These are phyloP conservation scores for Acrossocheilus wenchowensis DNA, from an alignment of 2,797 vertebrate genomes.

Conservation along the genomic window DNA sequence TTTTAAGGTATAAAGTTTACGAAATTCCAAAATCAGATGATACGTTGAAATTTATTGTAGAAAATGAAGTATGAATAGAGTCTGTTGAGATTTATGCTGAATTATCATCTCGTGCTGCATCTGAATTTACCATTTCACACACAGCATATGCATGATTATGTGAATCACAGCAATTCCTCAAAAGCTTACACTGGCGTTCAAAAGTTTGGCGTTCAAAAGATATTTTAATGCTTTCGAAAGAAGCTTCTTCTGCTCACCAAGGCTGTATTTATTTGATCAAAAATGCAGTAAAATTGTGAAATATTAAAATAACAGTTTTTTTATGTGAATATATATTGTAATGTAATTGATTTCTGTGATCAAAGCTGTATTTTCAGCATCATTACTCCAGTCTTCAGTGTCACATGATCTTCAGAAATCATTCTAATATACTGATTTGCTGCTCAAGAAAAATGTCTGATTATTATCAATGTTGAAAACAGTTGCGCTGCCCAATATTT, in stretches of 20 bases:
- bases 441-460: neutral
- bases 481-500: neutral
- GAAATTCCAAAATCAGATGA: neutral
- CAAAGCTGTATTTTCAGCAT: neutral
- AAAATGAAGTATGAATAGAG: neutral
- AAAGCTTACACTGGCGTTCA: neutral
- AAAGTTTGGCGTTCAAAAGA: neutral
- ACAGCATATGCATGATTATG: neutral
- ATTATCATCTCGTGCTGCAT: neutral
- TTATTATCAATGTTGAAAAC: neutral
- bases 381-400: neutral
- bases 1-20: neutral
- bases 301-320: neutral
- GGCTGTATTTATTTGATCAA: neutral
- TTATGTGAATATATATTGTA: neutral
- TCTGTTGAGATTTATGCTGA: neutral
- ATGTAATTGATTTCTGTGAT: neutral
- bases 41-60: too few species aligned
- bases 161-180: neutral
- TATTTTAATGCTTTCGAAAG: neutral
- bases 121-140: neutral
- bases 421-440: neutral
- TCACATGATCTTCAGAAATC: neutral
- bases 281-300: neutral
- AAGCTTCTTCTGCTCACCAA: neutral